These are phyloP conservation scores for Spilosoma lubricipeda DNA, from an alignment of 2,888 invertebrate genomes.

Conservation along the genomic window DNA sequence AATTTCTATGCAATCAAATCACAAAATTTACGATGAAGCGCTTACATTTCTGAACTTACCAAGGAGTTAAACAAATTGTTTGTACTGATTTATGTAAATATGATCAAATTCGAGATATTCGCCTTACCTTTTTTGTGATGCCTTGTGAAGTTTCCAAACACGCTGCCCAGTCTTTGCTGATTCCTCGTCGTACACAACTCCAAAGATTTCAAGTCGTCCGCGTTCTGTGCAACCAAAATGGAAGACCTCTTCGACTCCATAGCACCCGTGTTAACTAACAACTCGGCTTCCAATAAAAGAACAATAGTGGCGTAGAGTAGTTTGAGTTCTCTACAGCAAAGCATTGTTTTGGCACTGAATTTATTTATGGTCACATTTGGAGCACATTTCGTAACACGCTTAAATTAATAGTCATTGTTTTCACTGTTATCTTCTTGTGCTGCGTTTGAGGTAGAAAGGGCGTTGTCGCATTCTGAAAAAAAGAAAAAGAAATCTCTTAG, in stretches of 20 bases:
- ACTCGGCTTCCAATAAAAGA: conserved; percentile 78
- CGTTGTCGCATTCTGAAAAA: conserved; percentile 71
- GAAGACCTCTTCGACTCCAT: conserved; percentile 82
- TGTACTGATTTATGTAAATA: neutral
- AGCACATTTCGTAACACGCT: conserved; percentile 62
- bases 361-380: conserved; percentile 73
- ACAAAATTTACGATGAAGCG: too few relatives aligned
- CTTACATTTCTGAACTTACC: too few relatives aligned
- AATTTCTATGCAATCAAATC: too few relatives aligned
- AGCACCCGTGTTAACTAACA: conserved; percentile 77
- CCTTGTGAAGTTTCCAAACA: conserved; percentile 81
- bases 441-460: conserved; percentile 26
- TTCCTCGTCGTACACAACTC: conserved; percentile 79
- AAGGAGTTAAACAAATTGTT: too few relatives aligned
- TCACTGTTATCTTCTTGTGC: conserved; percentile 65
- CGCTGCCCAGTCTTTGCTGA: conserved; percentile 80
- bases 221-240: conserved; percentile 75
- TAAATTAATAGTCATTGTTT: conserved; percentile 83
- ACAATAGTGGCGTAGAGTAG: conserved; percentile 80
- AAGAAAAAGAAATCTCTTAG: conserved; percentile 34
- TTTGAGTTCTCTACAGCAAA: conserved; percentile 82
- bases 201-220: conserved; percentile 77
- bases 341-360: conserved; percentile 83
- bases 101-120: neutral
- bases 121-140: conserved; percentile 81